Evolutionary conservation across 2,113 vertebrate species (phyloP).

Genomic region (Microcebus murinus): DNA sequence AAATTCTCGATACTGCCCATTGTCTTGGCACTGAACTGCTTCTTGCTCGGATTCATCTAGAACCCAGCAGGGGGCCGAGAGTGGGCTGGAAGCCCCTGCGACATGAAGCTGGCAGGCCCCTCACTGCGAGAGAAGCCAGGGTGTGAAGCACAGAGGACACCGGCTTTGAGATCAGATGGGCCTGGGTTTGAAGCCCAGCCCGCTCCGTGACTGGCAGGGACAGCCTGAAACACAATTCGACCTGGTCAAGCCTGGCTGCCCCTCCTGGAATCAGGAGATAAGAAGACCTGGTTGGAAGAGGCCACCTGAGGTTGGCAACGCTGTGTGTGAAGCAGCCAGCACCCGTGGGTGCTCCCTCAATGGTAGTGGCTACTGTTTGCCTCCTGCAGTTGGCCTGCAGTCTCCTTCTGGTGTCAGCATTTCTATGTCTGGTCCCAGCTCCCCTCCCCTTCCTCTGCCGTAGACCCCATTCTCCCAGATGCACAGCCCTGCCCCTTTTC

Average conservation of each 20-base stretch:
- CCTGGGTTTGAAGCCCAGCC: neutral
- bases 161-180: neutral
- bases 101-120: neutral
- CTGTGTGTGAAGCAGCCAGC: neutral
- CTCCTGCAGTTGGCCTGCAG: neutral
- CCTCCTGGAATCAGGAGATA: neutral
- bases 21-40: neutral
- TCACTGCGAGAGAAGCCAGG: neutral
- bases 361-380: neutral
- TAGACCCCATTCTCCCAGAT: neutral
- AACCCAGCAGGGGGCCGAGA: neutral
- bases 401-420: neutral
- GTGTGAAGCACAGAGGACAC: neutral
- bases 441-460: neutral
- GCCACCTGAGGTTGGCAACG: neutral
- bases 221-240: neutral
- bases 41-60: conserved; percentile 9
- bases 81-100: neutral
- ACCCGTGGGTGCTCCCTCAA: neutral
- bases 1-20: neutral
- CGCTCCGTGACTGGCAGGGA: neutral
- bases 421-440: neutral
- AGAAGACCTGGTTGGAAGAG: neutral
- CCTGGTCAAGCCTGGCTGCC: neutral
- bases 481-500: neutral